Base-by-base conservation (phyloP, 1,140 invertebrate genomes). In the Euura lappo region DNA sequence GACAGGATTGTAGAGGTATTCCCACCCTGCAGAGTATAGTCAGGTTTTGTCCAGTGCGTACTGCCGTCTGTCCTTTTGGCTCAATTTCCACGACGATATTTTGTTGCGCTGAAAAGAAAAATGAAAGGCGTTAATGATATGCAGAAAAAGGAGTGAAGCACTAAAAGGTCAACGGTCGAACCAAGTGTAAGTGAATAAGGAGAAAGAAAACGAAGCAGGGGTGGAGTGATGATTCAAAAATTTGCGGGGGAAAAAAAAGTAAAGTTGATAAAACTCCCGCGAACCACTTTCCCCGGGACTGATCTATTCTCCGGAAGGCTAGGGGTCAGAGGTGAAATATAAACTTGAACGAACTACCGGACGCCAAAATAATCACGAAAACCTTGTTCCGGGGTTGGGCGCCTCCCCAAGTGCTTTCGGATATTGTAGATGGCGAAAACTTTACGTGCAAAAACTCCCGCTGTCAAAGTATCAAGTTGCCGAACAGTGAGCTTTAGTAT, bases 1-100 rank as follows among this genome's bases (percentile, higher is more conserved):
- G 87, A 73, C 89, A 90, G 11, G 87, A 84, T 44, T 79, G 82
- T 46, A 90, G 77, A 44, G 85, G 72, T 11, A 78, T 75, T 10
- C 78, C 78, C 0, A 85, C 83, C 72, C 81, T 84, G 69, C 89
- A 90, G 44, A 89, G 79, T 65, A 91, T 85, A 51, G 81, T 81
- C 68, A 89, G 79, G 74, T 77, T 85, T 71, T 89, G 82, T 45
- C 88, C 89, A 3, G 82, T 45, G 68, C 77, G 79, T 0, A 85
- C 85, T 1, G 82, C 81, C 1, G 77, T 79, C 68, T 79, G 78
- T 6, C 72, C 78, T 47, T 77, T 82, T 8, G 86, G 86, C 4
- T 81, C 74, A 28, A 87, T 85, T 10, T 85, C 80, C 6, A 87
- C 81, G 6, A 67, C 44, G 7, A 78, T 65, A 43, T 75, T 79